phyloP scores from a whole-genome alignment of 1,140 invertebrate species.

The Philopotamus ludificatus region DNA sequence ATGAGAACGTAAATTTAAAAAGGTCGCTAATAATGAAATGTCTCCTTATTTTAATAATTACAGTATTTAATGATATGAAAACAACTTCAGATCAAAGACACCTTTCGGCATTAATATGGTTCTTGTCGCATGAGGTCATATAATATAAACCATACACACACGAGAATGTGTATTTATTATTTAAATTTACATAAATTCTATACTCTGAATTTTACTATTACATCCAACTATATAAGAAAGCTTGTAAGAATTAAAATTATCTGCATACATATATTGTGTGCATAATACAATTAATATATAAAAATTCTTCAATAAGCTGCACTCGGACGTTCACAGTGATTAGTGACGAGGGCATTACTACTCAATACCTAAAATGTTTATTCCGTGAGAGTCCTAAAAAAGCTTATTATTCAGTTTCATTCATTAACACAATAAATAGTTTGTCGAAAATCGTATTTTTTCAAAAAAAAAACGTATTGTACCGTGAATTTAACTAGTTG shows the following conservation, averaged over 20 bases:
- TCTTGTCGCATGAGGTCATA: conserved; percentile 14
- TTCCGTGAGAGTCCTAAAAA: conserved; percentile 22
- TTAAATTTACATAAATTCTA: conserved; percentile 34
- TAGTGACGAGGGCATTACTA: conserved; percentile 25
- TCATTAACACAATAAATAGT: conserved; percentile 20
- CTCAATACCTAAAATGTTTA: conserved; percentile 19
- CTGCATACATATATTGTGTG: conserved; percentile 30
- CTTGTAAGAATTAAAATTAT: conserved; percentile 36
- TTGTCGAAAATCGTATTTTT: not conserved
- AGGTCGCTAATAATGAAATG: conserved; percentile 10
- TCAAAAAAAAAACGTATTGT: conserved; percentile 10
- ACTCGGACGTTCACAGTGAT: conserved; percentile 27
- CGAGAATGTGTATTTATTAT: conserved; percentile 17
- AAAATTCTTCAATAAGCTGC: conserved; percentile 22
- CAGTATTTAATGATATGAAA: conserved; percentile 40
- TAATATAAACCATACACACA: conserved; percentile 17
- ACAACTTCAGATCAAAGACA: conserved; percentile 33
- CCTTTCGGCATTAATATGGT: conserved; percentile 3
- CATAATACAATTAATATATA: conserved; percentile 24
- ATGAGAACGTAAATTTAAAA: conserved; percentile 12
- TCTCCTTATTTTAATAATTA: conserved; percentile 29
- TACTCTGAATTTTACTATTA: conserved; percentile 34
- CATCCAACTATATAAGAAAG: conserved; percentile 40
- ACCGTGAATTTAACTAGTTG: conserved; percentile 15
- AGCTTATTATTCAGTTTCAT: conserved; percentile 18